Conservation (phyloP, 2,797 vertebrate species). For the Aselliscus stoliczkanus region DNA sequence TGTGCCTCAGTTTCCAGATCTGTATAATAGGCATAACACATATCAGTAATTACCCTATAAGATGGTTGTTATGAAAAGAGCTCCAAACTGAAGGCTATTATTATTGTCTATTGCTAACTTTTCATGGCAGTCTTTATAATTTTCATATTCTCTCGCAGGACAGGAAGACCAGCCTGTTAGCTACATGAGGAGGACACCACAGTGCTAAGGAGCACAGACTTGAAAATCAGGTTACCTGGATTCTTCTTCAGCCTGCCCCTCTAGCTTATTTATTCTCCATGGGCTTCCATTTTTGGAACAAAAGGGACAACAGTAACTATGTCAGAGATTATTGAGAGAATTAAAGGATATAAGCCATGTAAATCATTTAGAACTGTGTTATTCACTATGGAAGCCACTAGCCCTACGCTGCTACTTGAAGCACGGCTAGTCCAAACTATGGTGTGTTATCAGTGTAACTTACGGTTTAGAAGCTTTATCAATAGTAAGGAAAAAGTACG, state of each 20-base stretch:
- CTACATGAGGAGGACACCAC: background rate
- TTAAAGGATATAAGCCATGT: background rate
- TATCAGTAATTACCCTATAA: background rate
- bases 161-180: background rate
- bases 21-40: background rate
- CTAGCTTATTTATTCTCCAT: background rate
- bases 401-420: background rate
- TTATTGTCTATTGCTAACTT: background rate
- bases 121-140: background rate
- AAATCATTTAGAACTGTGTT: background rate
- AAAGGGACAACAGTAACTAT: background rate
- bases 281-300: background rate
- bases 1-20: background rate
- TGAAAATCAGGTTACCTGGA: background rate
- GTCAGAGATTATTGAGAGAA: background rate
- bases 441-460: background rate
- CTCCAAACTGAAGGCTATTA: background rate
- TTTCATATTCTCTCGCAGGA: background rate
- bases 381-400: background rate
- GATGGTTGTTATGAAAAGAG: background rate
- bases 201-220: background rate
- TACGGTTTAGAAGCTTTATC: background rate
- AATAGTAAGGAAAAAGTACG: background rate
- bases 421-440: background rate
- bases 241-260: background rate